These are phyloP conservation scores for Corythaeola cristata DNA, from an alignment of 2,113 vertebrate genomes.

Conservation along the genomic window DNA sequence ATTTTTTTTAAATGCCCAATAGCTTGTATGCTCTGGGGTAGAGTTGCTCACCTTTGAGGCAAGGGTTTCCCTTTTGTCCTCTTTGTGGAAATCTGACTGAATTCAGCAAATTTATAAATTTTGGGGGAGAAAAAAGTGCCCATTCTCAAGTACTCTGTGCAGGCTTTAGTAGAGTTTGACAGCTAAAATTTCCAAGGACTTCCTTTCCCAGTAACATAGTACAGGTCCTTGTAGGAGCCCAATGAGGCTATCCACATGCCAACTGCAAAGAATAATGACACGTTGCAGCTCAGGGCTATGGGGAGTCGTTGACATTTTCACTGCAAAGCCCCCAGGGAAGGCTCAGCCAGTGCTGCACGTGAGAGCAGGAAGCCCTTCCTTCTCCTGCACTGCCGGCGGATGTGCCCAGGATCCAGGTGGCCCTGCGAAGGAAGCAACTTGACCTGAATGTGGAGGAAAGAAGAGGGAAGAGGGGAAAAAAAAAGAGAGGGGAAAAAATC, in stretches of 20 bases:
- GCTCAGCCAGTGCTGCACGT: background rate
- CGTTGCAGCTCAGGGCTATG: background rate
- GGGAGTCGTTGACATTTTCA: background rate
- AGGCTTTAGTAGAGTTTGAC: background rate
- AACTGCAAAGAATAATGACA: background rate
- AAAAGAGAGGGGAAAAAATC: background rate
- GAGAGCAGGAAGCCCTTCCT: background rate
- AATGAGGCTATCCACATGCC: background rate
- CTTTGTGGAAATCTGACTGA: background rate
- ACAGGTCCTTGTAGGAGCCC: fast-evolving
- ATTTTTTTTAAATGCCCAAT: background rate
- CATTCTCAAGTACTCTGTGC: background rate
- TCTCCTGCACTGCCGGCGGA: background rate
- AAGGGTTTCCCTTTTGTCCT: background rate
- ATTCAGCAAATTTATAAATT: background rate
- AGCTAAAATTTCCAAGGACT: background rate
- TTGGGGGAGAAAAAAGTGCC: fast-evolving
- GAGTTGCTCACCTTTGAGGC: background rate
- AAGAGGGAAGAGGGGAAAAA: background rate
- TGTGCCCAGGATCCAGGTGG: background rate
- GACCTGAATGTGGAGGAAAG: background rate
- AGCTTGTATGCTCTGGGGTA: background rate
- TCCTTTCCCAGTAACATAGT: background rate
- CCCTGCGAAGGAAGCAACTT: background rate
- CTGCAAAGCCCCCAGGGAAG: background rate